phyloP scores from a whole-genome alignment of 2,888 invertebrate species.

The Parascotia fuliginaria region DNA sequence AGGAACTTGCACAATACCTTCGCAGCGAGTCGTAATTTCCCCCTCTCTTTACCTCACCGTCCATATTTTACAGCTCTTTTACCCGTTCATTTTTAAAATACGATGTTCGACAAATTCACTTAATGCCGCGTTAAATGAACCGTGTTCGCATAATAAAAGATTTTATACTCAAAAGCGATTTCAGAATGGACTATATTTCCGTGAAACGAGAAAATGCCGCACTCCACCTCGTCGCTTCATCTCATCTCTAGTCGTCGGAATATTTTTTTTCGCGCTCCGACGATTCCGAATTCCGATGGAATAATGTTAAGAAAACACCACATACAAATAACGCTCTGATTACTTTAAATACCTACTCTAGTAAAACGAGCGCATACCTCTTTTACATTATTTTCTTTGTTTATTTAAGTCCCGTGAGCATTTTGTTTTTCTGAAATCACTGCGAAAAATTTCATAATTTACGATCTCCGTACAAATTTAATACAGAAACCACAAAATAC shows the following conservation, averaged over 20 bases:
- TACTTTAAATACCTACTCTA: constrained; percentile 49
- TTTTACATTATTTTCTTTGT: constrained; percentile 41
- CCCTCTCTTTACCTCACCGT: constrained; percentile 43
- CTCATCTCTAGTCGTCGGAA: constrained; percentile 56
- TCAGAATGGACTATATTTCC: constrained; percentile 77
- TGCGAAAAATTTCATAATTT: constrained; percentile 18
- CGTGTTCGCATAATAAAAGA: constrained; percentile 83
- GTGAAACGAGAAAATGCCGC: constrained; percentile 63
- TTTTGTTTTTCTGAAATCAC: constrained; percentile 23
- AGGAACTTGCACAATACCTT: constrained; percentile 58
- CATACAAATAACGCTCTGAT: constrained; percentile 62
- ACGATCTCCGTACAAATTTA: constrained; percentile 19
- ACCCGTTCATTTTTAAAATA: constrained; percentile 80
- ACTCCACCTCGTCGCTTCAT: constrained; percentile 59
- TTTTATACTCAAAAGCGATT: constrained; percentile 82
- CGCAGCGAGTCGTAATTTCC: constrained; percentile 54
- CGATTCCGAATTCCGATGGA: constrained; percentile 49
- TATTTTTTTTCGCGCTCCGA: constrained; percentile 67
- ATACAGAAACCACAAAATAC: constrained; percentile 36
- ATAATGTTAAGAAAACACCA: constrained; percentile 61
- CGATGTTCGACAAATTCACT: constrained; percentile 84
- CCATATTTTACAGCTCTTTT: constrained; percentile 71
- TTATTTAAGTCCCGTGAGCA: constrained; percentile 25
- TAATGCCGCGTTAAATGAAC: constrained; percentile 84
- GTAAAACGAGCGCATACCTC: constrained; percentile 45